These are phyloP conservation scores for Larimichthys polyactis DNA, from an alignment of 2,113 vertebrate species.

Conservation along the genomic window DNA sequence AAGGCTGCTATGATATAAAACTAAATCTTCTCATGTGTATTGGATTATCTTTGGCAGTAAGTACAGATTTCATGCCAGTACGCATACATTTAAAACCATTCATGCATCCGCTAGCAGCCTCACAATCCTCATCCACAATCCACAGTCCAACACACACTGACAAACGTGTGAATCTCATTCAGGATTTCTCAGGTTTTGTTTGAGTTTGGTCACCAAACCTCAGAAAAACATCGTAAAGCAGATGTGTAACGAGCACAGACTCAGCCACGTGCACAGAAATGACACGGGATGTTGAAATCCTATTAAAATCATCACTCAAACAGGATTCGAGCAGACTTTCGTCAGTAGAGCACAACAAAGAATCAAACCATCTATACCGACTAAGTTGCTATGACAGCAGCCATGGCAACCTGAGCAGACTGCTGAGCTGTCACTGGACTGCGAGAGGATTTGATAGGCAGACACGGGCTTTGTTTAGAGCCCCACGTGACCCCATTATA, in stretches of 20 bases:
- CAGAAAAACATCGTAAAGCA: not conserved
- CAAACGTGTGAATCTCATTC: not conserved
- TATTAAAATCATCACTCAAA: not conserved
- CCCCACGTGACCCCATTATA: slow-evolving; percentile 55
- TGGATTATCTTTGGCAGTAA: not conserved
- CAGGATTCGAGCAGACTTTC: slow-evolving; percentile 52
- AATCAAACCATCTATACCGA: slow-evolving; percentile 33
- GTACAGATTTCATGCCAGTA: not conserved
- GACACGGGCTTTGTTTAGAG: slow-evolving; percentile 53
- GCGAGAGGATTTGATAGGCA: slow-evolving; percentile 64
- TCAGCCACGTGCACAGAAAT: not conserved
- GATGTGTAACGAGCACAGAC: not conserved
- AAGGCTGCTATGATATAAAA: not conserved
- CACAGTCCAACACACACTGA: not conserved
- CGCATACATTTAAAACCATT: not conserved
- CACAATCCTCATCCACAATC: no score
- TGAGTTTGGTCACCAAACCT: no score
- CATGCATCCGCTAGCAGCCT: no score
- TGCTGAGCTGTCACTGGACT: slow-evolving; percentile 67
- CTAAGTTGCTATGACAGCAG: slow-evolving; percentile 70
- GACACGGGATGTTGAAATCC: not conserved
- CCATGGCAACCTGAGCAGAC: slow-evolving; percentile 61
- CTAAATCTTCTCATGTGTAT: not conserved
- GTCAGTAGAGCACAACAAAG: slow-evolving; percentile 14
- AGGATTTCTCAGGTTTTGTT: not conserved